Percentiles rank a stretch among this genome's conserved stretches.
Evolutionary conservation across 2,113 vertebrate species (phyloP).

Genomic region (Mesitornis unicolor): DNA sequence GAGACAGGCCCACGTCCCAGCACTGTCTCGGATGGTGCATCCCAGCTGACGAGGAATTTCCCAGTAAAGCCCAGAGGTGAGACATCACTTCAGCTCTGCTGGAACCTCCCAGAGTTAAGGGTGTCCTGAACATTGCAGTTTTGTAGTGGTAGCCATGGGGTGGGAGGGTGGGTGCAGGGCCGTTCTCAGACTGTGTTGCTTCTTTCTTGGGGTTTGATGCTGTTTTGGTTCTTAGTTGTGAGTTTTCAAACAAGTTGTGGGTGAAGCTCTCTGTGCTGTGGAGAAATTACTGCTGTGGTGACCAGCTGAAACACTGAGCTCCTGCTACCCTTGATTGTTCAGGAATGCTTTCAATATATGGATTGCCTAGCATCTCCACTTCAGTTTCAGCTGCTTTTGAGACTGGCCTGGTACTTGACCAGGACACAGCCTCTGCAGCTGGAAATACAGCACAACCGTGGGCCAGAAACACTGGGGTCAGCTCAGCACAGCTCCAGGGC

Average conservation of each 20-base stretch:
- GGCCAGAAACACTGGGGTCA: no score
- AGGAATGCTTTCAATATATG: not conserved
- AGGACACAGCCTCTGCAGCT: no score
- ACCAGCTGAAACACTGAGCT: no score
- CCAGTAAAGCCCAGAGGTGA: not conserved
- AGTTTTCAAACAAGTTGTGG: not conserved
- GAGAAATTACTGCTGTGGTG: no score
- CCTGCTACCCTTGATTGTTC: not conserved
- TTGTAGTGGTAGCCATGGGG: no score
- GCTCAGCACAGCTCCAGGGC: no score
- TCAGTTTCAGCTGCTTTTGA: accelerated
- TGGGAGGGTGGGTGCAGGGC: no score
- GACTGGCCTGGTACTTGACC: accelerated
- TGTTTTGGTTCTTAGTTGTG: not conserved
- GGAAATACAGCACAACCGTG: no score
- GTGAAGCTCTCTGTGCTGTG: accelerated
- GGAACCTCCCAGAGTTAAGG: no score
- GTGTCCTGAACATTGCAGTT: no score
- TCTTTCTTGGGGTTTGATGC: not conserved
- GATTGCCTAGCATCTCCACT: accelerated
- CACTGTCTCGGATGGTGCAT: accelerated
- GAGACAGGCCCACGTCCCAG: accelerated
- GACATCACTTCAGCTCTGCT: accelerated
- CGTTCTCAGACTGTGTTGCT: no score
- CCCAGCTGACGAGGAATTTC: not conserved